Evolutionary conservation across 2,888 invertebrate species (phyloP).

Genomic region (Callimorpha dominula): DNA sequence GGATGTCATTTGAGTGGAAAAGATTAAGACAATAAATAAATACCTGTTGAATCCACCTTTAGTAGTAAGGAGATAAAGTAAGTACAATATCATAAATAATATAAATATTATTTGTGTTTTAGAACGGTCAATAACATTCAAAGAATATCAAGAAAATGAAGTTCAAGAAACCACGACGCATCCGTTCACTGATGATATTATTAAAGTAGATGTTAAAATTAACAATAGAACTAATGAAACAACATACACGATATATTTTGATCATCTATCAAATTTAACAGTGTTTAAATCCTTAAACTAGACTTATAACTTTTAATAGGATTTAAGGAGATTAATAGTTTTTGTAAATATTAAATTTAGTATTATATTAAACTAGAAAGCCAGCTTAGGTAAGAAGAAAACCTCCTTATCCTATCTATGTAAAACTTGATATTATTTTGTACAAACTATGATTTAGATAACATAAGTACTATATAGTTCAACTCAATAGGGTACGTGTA

Average conservation of each 20-base stretch:
- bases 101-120: not conserved
- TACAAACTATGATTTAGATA: not conserved
- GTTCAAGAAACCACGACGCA: slow-evolving; percentile 2
- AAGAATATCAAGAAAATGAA: not conserved
- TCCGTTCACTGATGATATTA: not conserved
- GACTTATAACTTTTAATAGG: not conserved
- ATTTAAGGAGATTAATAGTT: too few relatives aligned
- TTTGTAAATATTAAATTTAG: too few relatives aligned
- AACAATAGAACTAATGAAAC: slow-evolving; percentile 8
- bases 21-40: not conserved
- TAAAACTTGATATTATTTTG: not conserved
- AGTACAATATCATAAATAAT: not conserved
- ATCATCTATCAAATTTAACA: slow-evolving; percentile 1
- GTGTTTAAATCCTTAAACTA: not conserved
- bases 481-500: not conserved
- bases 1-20: not conserved
- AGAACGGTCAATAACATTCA: slow-evolving; percentile 10
- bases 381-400: not conserved
- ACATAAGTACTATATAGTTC: not conserved
- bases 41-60: not conserved
- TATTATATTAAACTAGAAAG: not conserved
- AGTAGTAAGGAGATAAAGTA: not conserved
- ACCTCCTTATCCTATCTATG: not conserved
- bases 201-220: not conserved
- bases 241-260: slow-evolving; percentile 9